Conservation (phyloP, 1,140 invertebrate species). For the Heliconius eleuchia region DNA sequence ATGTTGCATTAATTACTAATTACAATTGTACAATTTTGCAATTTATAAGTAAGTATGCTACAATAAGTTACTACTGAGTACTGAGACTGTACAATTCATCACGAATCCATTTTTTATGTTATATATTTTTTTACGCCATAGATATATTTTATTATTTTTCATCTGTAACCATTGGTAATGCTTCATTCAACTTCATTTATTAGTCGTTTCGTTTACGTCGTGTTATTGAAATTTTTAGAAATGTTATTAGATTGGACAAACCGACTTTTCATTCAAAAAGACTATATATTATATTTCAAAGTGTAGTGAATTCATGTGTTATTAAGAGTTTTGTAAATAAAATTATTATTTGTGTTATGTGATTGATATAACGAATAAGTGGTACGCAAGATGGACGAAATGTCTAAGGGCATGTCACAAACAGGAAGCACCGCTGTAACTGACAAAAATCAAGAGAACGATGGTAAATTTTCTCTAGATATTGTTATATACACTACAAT, state of each 20-base stretch:
- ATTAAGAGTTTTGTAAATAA: constrained; percentile 57
- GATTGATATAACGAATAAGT: constrained; percentile 78
- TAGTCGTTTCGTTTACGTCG: constrained; percentile 48
- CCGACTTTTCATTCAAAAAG: constrained; percentile 57
- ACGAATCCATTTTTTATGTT: background rate
- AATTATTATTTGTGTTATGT: constrained; percentile 70
- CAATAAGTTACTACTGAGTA: too few relatives aligned
- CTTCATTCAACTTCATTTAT: constrained; percentile 34
- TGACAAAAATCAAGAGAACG: constrained; percentile 76
- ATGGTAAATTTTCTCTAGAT: constrained; percentile 60
- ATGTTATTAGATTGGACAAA: constrained; percentile 72
- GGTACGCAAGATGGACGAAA: constrained; percentile 80
- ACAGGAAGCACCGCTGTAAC: constrained; percentile 77
- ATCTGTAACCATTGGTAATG: constrained; percentile 14
- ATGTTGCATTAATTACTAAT: too few relatives aligned
- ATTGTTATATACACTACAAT: background rate
- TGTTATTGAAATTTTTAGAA: constrained; percentile 63
- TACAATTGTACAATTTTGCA: too few relatives aligned
- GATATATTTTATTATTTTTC: constrained; percentile 7
- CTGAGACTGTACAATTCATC: too few relatives aligned
- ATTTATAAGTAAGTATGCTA: too few relatives aligned
- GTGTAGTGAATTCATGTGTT: constrained; percentile 57
- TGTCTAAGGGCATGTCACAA: constrained; percentile 81
- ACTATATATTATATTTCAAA: constrained; percentile 52
- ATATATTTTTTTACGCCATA: background rate